Conservation (phyloP, 2,797 vertebrate genomes). For the Sebastes oblongus region DNA sequence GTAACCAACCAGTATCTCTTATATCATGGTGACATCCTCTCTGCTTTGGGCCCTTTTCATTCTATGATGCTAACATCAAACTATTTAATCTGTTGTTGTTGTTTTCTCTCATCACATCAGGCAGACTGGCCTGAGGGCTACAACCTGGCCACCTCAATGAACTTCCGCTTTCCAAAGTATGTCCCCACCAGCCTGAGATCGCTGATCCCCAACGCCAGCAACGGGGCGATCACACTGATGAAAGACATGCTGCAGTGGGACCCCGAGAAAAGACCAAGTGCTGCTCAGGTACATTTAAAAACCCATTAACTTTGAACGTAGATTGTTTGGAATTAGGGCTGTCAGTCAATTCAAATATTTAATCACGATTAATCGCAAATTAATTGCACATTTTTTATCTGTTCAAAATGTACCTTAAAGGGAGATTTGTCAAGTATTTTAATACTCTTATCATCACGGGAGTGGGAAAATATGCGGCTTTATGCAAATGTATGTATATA, state of each 20-base stretch:
- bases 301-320: background rate
- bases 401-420: too few species aligned
- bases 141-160: constrained; percentile 89
- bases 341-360: too few species aligned
- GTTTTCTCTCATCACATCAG: constrained; percentile 65
- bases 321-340: background rate
- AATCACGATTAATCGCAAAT: too few species aligned
- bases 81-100: background rate
- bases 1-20: background rate
- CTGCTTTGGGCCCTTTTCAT: background rate
- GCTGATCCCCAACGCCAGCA: constrained; percentile 92
- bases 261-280: constrained; percentile 91
- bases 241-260: constrained; percentile 91
- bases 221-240: constrained; percentile 89
- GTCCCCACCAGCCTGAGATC: constrained; percentile 89
- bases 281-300: constrained; percentile 84
- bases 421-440: too few species aligned
- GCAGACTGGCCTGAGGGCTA: constrained; percentile 91
- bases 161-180: constrained; percentile 93
- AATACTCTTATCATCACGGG: too few species aligned
- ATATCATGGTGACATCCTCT: background rate
- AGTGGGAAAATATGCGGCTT: too few species aligned
- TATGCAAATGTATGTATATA: too few species aligned
- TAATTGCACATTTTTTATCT: too few species aligned
- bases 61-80: background rate